Evolutionary conservation across 2,888 invertebrate genomes (phyloP).

Genomic region (Xestia rhomboidea): DNA sequence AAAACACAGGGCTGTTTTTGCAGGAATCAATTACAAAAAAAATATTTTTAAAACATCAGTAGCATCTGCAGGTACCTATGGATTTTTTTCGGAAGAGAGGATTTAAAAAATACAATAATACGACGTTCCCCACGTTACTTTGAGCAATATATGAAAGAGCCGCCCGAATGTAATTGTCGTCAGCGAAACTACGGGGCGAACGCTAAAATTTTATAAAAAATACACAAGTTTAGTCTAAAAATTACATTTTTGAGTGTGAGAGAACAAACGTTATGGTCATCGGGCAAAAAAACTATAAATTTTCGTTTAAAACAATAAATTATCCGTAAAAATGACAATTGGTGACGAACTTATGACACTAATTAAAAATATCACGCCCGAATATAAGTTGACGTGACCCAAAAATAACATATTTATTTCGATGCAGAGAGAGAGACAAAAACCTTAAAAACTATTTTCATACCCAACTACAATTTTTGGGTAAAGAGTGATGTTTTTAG

Average conservation of each 20-base stretch:
- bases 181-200: too few relatives aligned
- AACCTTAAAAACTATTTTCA: background rate
- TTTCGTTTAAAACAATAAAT: background rate
- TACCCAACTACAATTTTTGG: background rate
- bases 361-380: background rate
- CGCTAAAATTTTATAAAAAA: too few relatives aligned
- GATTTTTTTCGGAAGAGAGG: background rate
- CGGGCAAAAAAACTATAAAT: background rate
- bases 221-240: too few relatives aligned
- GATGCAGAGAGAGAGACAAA: background rate
- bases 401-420: background rate
- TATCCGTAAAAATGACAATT: background rate
- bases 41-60: too few relatives aligned
- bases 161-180: too few relatives aligned
- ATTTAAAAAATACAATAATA: background rate
- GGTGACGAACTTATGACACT: background rate
- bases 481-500: background rate
- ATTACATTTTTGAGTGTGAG: background rate
- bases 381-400: background rate
- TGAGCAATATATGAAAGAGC: background rate
- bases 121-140: background rate
- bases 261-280: too few relatives aligned
- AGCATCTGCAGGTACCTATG: background rate
- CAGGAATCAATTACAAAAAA: too few relatives aligned
- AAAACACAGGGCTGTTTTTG: too few relatives aligned